Percentiles rank a stretch among this genome's conserved stretches.
Conservation (phyloP, 2,888 invertebrate genomes). For the Ferdinandea cuprea region DNA sequence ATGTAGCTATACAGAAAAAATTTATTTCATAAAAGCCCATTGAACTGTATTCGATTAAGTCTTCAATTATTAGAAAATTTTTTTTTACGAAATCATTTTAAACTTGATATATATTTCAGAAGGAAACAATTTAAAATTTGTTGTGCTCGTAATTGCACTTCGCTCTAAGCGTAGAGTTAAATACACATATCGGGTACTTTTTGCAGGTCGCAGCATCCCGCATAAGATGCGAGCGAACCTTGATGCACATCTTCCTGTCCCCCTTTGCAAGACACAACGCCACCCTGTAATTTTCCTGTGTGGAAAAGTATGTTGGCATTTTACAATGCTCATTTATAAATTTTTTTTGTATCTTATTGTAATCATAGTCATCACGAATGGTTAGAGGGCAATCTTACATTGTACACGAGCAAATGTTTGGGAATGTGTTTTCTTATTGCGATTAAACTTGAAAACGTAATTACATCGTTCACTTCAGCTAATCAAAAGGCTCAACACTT, state of each 20-base stretch:
- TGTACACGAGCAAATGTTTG: slow-evolving; percentile 7
- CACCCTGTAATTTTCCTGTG: slow-evolving; percentile 40
- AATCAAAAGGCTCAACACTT: too few relatives aligned
- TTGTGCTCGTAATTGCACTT: slow-evolving; percentile 32
- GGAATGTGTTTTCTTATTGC: too few relatives aligned
- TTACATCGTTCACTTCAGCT: too few relatives aligned
- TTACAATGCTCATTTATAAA: slow-evolving; percentile 4
- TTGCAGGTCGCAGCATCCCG: slow-evolving; percentile 13
- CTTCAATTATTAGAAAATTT: too few relatives aligned
- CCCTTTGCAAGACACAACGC: background rate
- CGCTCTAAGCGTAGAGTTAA: slow-evolving; percentile 30
- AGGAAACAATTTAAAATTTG: slow-evolving; percentile 19
- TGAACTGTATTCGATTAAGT: too few relatives aligned
- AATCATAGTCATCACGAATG: slow-evolving; percentile 42
- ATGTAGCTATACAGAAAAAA: too few relatives aligned
- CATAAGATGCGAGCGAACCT: slow-evolving; percentile 7
- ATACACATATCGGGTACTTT: slow-evolving; percentile 26
- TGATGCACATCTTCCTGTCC: slow-evolving; percentile 20
- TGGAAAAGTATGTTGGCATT: slow-evolving; percentile 1
- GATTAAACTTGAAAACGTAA: too few relatives aligned
- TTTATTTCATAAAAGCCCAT: too few relatives aligned
- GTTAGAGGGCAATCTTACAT: slow-evolving; percentile 17
- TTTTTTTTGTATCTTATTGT: slow-evolving; percentile 25
- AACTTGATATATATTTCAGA: slow-evolving; percentile 9
- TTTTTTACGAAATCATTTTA: background rate